Evolutionary conservation across 2,797 vertebrate species (phyloP).

Genomic region (Lutra lutra): DNA sequence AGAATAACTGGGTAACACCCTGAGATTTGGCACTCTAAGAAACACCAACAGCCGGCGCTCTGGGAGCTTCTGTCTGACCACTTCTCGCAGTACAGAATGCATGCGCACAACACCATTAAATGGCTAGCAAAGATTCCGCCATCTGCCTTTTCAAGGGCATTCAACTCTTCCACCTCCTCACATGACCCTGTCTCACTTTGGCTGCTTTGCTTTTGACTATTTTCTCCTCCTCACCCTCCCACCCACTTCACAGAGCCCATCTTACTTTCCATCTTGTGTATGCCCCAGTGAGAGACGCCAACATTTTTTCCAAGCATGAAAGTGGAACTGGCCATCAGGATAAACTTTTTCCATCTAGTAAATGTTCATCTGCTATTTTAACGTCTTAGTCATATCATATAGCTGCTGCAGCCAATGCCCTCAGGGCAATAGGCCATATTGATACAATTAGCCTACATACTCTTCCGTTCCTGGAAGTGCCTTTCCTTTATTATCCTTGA

Average conservation of each 20-base stretch:
- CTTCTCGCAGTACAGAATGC: not conserved
- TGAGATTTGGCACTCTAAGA: not conserved
- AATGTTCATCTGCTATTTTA: slow-evolving; percentile 61
- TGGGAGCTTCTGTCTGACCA: rapidly evolving
- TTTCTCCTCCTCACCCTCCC: not conserved
- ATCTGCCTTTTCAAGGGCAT: not conserved
- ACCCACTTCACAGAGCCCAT: slow-evolving; percentile 10
- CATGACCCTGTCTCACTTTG: not conserved
- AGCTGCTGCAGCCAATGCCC: not conserved
- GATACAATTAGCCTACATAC: slow-evolving; percentile 56
- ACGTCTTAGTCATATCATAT: slow-evolving; percentile 39
- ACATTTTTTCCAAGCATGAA: slow-evolving; percentile 22
- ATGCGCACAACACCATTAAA: not conserved
- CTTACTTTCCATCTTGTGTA: slow-evolving; percentile 54
- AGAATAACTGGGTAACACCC: slow-evolving; percentile 21
- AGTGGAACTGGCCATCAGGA: slow-evolving; percentile 17
- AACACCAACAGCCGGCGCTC: not conserved
- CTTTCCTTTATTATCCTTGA: slow-evolving; percentile 39
- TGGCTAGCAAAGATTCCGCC: not conserved
- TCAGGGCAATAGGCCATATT: not conserved
- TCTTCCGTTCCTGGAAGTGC: slow-evolving; percentile 62
- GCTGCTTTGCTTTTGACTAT: not conserved
- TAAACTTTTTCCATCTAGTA: slow-evolving; percentile 53
- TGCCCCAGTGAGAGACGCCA: slow-evolving; percentile 2
- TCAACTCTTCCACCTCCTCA: not conserved